These are phyloP conservation scores for Himalopsyche phryganea DNA, from an alignment of 1,140 invertebrate species.

Conservation along the genomic window DNA sequence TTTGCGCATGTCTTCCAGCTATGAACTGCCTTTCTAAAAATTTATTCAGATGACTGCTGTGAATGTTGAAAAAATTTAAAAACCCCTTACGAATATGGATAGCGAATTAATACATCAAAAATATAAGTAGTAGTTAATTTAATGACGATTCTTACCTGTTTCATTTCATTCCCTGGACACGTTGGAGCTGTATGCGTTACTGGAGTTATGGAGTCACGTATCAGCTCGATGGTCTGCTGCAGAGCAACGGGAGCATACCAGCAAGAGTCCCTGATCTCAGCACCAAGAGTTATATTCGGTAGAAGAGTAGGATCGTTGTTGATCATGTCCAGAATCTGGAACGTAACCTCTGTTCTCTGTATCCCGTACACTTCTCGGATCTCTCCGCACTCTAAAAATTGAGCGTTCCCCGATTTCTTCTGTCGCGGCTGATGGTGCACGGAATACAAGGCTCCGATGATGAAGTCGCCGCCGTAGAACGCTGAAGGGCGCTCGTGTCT, in stretches of 20 bases:
- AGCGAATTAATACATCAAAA: too few species aligned
- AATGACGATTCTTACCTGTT: conserved; percentile 28
- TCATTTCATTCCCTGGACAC: conserved; percentile 26
- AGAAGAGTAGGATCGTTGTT: conserved; percentile 50
- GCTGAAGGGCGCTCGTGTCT: conserved; percentile 41
- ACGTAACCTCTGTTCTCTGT: conserved; percentile 70
- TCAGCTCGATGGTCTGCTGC: conserved; percentile 74
- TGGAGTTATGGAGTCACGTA: conserved; percentile 64
- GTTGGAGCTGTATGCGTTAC: conserved; percentile 26
- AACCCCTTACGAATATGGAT: too few species aligned
- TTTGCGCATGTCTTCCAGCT: too few species aligned
- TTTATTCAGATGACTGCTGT: too few species aligned
- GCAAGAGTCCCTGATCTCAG: conserved; percentile 77
- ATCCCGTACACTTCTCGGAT: conserved; percentile 76
- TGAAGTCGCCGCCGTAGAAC: conserved; percentile 61
- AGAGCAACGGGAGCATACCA: conserved; percentile 77
- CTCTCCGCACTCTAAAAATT: conserved; percentile 57
- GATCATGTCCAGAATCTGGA: conserved; percentile 54
- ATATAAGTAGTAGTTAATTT: too few species aligned
- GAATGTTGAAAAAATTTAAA: too few species aligned
- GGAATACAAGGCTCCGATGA: conserved; percentile 72
- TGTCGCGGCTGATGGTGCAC: conserved; percentile 66
- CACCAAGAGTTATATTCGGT: conserved; percentile 62
- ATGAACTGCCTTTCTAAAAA: too few species aligned
- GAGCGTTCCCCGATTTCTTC: conserved; percentile 44